Evolutionary conservation across 2,888 invertebrate genomes (phyloP).

Genomic region (Callyntrura guangdongensis): DNA sequence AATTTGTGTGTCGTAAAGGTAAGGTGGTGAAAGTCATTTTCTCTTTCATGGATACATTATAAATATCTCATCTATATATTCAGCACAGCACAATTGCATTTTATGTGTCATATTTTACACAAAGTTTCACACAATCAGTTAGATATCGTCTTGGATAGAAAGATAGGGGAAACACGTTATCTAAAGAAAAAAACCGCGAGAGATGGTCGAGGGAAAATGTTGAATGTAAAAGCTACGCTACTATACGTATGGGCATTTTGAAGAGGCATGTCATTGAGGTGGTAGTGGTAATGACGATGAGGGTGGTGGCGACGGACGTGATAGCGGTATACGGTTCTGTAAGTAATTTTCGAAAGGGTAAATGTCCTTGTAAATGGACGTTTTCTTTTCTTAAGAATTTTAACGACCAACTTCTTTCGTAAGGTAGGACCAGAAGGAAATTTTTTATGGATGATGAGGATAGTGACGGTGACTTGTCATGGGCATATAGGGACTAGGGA

Average conservation of each 20-base stretch:
- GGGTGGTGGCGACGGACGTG: neutral
- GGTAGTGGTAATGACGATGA: slow-evolving; percentile 24
- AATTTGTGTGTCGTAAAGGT: neutral
- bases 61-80: neutral
- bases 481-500: neutral
- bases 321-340: slow-evolving; percentile 5
- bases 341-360: slow-evolving; percentile 47
- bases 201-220: neutral
- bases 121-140: slow-evolving; percentile 48
- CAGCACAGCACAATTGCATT: slow-evolving; percentile 18
- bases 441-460: neutral
- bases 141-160: slow-evolving; percentile 22
- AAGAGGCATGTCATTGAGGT: slow-evolving; percentile 17
- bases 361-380: slow-evolving; percentile 46
- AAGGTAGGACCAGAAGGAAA: neutral
- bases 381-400: slow-evolving; percentile 43
- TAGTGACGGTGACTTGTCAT: slow-evolving; percentile 22
- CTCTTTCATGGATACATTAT: slow-evolving; percentile 40
- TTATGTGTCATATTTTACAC: slow-evolving; percentile 28
- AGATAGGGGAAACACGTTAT: neutral
- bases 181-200: neutral
- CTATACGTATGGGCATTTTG: slow-evolving; percentile 2
- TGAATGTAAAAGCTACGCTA: neutral
- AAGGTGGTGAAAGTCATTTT: slow-evolving; percentile 35
- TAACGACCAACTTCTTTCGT: slow-evolving; percentile 45